Conservation (phyloP, 37 sponge, comb jelly and placozoan genomes). For the Petrosia ficiformis region DNA sequence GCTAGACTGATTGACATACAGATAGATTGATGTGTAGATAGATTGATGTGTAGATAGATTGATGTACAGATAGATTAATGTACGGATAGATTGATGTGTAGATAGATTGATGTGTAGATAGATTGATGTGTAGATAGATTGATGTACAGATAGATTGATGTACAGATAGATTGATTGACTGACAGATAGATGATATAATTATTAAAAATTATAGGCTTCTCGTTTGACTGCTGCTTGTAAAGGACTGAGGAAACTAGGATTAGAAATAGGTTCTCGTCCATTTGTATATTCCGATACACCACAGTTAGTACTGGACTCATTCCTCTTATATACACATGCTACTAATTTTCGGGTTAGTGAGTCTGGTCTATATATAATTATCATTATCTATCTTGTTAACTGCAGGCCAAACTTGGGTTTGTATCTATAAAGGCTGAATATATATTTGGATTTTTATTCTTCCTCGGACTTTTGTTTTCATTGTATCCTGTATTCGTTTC, state of each 20-base stretch:
- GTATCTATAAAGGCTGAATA: background rate
- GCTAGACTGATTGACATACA: background rate
- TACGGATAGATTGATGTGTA: too few relatives aligned
- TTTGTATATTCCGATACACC: constrained; percentile 32
- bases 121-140: too few relatives aligned
- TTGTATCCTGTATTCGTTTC: background rate
- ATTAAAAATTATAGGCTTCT: constrained; percentile 14
- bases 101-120: too few relatives aligned
- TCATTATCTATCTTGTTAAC: background rate
- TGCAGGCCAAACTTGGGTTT: background rate
- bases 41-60: too few relatives aligned
- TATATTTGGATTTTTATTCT: background rate
- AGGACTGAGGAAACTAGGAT: constrained; percentile 13
- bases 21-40: too few relatives aligned
- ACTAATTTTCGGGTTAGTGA: constrained; percentile 13
- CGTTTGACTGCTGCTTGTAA: constrained; percentile 27
- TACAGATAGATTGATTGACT: too few relatives aligned
- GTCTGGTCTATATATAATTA: background rate
- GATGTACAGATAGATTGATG: too few relatives aligned
- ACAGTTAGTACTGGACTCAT: constrained; percentile 33
- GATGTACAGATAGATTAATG: too few relatives aligned
- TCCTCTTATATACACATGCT: constrained; percentile 10
- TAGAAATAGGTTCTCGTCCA: constrained; percentile 31
- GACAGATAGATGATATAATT: too few relatives aligned
- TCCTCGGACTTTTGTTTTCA: background rate